Conservation (phyloP, 2,888 invertebrate genomes). For the Yponomeuta malinellus region DNA sequence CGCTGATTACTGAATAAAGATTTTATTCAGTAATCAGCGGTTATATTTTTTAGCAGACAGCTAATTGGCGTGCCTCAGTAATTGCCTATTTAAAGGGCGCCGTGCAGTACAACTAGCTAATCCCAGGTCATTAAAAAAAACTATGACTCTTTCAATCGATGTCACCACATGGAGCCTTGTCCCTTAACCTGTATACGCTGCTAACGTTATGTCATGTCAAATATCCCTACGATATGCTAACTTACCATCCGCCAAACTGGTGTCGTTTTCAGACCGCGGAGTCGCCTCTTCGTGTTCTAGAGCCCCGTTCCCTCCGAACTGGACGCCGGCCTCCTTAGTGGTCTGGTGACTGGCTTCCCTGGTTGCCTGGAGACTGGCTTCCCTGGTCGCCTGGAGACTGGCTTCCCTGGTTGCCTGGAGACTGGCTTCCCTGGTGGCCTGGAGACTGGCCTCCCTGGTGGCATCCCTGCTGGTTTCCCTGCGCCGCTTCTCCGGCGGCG, state of each 20-base stretch:
- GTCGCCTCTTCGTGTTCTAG: slow-evolving; percentile 61
- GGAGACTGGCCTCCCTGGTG: neutral
- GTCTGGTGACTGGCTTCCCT: neutral
- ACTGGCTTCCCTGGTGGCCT: neutral
- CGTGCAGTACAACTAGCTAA: too few species aligned
- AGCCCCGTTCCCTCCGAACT: slow-evolving; percentile 58
- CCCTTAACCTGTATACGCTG: too few species aligned
- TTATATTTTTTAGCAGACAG: too few species aligned
- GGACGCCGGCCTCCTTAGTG: slow-evolving; percentile 23
- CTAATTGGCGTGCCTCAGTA: too few species aligned
- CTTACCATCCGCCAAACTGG: slow-evolving; percentile 11
- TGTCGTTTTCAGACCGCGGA: slow-evolving; percentile 9
- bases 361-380: neutral
- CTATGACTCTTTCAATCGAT: too few species aligned
- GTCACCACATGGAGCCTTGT: too few species aligned
- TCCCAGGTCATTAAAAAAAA: too few species aligned
- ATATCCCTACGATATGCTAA: neutral
- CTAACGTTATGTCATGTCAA: neutral
- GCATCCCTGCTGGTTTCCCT: slow-evolving; percentile 28
- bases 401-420: neutral
- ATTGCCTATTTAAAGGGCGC: too few species aligned
- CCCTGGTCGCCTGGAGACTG: neutral
- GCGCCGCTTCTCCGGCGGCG: slow-evolving; percentile 49
- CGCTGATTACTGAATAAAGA: too few species aligned
- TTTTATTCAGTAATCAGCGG: too few species aligned